A percentile compares a stretch with the other conserved stretches of the same genome.
Evolutionary conservation across 2,888 invertebrate genomes (phyloP).

Genomic region (Microchrysa polita): DNA sequence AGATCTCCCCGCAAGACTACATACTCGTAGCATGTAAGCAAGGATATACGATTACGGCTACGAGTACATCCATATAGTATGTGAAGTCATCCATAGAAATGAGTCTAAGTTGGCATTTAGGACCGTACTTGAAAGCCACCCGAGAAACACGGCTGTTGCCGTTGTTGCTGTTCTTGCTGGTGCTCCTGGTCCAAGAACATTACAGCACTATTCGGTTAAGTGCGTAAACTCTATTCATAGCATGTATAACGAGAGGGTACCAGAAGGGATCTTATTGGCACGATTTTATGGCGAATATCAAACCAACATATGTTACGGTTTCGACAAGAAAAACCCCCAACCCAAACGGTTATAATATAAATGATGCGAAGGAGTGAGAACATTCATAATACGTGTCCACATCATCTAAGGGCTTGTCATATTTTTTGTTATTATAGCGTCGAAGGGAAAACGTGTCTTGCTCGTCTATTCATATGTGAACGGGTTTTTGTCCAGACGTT

Average conservation of each 20-base stretch:
- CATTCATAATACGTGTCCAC: no score
- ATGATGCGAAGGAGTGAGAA: background rate
- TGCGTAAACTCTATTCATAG: slow-evolving; percentile 11
- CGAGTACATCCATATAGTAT: background rate
- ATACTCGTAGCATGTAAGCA: background rate
- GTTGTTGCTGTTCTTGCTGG: no score
- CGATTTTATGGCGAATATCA: slow-evolving; percentile 3
- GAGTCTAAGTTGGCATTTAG: background rate
- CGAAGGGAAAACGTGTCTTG: no score
- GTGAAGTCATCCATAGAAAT: slow-evolving; percentile 9
- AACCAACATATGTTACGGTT: background rate
- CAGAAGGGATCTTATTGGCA: background rate
- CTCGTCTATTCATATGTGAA: no score
- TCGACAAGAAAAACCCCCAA: slow-evolving; percentile 1
- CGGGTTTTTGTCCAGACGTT: no score
- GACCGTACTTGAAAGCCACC: background rate
- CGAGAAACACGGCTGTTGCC: no score
- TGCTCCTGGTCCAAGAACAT: background rate
- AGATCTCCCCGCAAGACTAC: no score
- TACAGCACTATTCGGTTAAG: slow-evolving; percentile 2
- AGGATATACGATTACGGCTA: no score
- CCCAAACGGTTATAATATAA: background rate
- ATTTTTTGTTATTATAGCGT: no score
- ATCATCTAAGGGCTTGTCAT: no score
- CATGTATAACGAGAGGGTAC: background rate